Percentiles rank a stretch among this genome's conserved stretches.
phyloP scores from a whole-genome alignment of 2,888 invertebrate species.

The Lasioglossum malachurum region DNA sequence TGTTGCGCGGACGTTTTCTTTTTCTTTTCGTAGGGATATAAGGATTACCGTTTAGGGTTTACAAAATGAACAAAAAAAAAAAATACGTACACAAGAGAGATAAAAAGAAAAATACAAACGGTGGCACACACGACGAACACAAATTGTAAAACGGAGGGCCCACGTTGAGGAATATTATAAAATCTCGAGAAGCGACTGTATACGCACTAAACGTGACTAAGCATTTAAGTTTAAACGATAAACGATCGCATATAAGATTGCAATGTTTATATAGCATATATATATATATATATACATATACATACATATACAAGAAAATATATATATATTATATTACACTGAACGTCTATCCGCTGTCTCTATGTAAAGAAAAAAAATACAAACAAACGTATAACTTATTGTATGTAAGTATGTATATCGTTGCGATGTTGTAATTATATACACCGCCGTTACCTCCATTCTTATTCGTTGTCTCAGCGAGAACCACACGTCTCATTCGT shows the following conservation, averaged over 20 bases:
- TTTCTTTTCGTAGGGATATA: neutral
- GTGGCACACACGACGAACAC: constrained; percentile 10
- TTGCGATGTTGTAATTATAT: constrained; percentile 64
- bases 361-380: constrained; percentile 47
- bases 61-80: neutral
- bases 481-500: constrained; percentile 17
- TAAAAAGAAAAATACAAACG: neutral
- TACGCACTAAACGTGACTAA: constrained; percentile 48
- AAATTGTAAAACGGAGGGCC: constrained; percentile 21
- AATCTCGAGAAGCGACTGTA: constrained; percentile 51
- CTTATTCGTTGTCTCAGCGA: constrained; percentile 33
- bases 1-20: constrained; percentile 1
- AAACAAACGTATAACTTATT: constrained; percentile 42
- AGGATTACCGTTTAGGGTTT: constrained; percentile 10
- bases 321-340: constrained; percentile 47
- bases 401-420: constrained; percentile 51
- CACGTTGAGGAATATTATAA: constrained; percentile 32
- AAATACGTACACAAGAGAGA: neutral
- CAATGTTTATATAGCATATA: constrained; percentile 40
- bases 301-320: neutral
- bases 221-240: constrained; percentile 41
- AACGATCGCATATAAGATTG: constrained; percentile 41
- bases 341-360: constrained; percentile 58
- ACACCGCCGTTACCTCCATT: constrained; percentile 54
- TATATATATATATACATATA: neutral